Percentiles rank a stretch among this genome's conserved stretches.
Evolutionary conservation across 2,888 invertebrate genomes (phyloP).

Genomic region (Noctua comes): DNA sequence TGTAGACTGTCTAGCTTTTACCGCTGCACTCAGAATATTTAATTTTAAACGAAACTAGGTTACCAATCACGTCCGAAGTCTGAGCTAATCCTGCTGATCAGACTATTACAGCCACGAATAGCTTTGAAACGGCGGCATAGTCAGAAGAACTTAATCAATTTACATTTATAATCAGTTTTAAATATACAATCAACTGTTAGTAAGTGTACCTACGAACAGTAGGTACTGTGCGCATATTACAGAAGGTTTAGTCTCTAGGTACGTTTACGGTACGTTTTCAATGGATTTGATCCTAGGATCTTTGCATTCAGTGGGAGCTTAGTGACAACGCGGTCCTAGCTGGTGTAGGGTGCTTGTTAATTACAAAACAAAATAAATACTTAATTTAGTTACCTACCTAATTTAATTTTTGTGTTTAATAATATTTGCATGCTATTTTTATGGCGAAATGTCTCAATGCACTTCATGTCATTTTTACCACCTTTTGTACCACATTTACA

Average conservation of each 20-base stretch:
- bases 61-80: conserved; percentile 38
- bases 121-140: conserved; percentile 4
- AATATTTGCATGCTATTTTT: too few relatives aligned
- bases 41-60: conserved; percentile 52
- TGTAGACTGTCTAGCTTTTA: conserved; percentile 36
- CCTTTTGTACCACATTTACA: too few relatives aligned
- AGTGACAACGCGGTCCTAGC: not conserved
- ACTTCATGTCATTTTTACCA: too few relatives aligned
- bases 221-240: not conserved
- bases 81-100: conserved; percentile 40
- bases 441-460: too few relatives aligned
- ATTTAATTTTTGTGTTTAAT: too few relatives aligned
- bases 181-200: not conserved
- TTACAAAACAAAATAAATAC: not conserved
- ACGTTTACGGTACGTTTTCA: not conserved
- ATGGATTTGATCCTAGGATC: not conserved
- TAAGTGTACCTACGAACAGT: not conserved
- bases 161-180: conserved; percentile 10
- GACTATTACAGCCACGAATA: conserved; percentile 25
- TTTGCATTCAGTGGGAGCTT: not conserved
- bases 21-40: conserved; percentile 43
- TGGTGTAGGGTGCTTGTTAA: not conserved
- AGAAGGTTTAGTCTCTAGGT: not conserved
- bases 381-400: too few relatives aligned
- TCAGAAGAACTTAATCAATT: conserved; percentile 14